Conservation (phyloP, 1,140 invertebrate species). For the Brachionus plicatilis region DNA sequence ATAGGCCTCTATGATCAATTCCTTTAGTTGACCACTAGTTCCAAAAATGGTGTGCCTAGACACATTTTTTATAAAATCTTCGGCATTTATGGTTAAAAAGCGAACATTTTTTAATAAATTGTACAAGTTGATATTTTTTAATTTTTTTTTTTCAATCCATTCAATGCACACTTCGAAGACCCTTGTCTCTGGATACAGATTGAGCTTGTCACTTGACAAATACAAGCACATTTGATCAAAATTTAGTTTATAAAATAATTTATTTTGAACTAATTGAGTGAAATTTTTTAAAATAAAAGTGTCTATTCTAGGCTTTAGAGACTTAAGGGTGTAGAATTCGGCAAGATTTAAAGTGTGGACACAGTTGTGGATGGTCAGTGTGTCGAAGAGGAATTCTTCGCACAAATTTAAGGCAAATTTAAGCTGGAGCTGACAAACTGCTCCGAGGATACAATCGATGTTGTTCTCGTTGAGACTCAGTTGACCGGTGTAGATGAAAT, state of each 20-base stretch:
- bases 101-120: constrained; percentile 33
- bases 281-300: constrained; percentile 19
- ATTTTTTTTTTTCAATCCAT: background rate
- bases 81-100: constrained; percentile 12
- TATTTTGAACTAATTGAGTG: background rate
- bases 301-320: background rate
- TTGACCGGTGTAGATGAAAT: constrained; percentile 49
- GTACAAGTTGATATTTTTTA: background rate
- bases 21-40: background rate
- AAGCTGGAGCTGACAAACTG: constrained; percentile 51
- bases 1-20: background rate
- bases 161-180: constrained; percentile 20
- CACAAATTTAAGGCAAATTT: constrained; percentile 52
- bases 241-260: background rate
- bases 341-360: constrained; percentile 52
- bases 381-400: constrained; percentile 49
- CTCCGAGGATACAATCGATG: constrained; percentile 51
- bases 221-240: constrained; percentile 5
- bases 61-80: constrained; percentile 18
- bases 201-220: background rate
- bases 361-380: constrained; percentile 51
- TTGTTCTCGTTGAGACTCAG: constrained; percentile 50
- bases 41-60: background rate
- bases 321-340: constrained; percentile 49
- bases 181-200: constrained; percentile 16